Percentiles rank a stretch among this genome's conserved stretches.
phyloP scores from a whole-genome alignment of 2,113 vertebrate genomes.

The Blennius ocellaris region DNA sequence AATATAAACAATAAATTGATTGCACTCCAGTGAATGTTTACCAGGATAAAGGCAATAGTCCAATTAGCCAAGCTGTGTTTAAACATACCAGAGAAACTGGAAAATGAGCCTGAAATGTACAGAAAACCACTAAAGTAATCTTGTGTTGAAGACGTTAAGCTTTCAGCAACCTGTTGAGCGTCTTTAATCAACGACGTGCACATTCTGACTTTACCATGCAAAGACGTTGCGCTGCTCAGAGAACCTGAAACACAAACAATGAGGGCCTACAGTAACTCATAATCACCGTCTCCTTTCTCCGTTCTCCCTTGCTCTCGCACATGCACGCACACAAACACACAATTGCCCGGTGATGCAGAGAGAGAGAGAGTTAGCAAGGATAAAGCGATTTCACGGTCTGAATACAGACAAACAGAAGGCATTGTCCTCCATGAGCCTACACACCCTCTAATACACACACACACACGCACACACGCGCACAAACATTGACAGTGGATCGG shows the following conservation, averaged over 20 bases:
- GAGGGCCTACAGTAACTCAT: slow-evolving; percentile 63
- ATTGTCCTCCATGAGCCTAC: slow-evolving; percentile 68
- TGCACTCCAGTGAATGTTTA: too few species aligned
- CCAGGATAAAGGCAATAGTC: too few species aligned
- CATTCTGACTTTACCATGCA: slow-evolving; percentile 6
- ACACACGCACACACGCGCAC: slow-evolving; percentile 24
- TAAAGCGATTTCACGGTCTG: slow-evolving; percentile 85
- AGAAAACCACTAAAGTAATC: too few species aligned
- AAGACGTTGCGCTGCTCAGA: slow-evolving; percentile 39
- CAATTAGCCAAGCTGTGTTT: too few species aligned
- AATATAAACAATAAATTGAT: too few species aligned
- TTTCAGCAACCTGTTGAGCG: slow-evolving; percentile 39
- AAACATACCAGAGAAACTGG: too few species aligned
- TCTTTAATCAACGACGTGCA: background rate
- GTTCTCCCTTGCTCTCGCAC: slow-evolving; percentile 17
- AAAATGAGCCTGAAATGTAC: too few species aligned
- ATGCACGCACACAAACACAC: background rate
- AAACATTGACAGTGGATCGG: slow-evolving; percentile 33
- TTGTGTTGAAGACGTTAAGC: too few species aligned
- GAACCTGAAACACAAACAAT: slow-evolving; percentile 52
- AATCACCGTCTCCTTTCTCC: slow-evolving; percentile 52
- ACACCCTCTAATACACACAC: slow-evolving; percentile 16
- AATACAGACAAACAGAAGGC: slow-evolving; percentile 80
- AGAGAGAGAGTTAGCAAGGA: slow-evolving; percentile 69
- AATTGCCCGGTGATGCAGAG: slow-evolving; percentile 74